Evolutionary conservation across 2,888 invertebrate genomes (phyloP), one percentile per base, ranked within the genome.

Genomic region (Timema podura): DNA sequence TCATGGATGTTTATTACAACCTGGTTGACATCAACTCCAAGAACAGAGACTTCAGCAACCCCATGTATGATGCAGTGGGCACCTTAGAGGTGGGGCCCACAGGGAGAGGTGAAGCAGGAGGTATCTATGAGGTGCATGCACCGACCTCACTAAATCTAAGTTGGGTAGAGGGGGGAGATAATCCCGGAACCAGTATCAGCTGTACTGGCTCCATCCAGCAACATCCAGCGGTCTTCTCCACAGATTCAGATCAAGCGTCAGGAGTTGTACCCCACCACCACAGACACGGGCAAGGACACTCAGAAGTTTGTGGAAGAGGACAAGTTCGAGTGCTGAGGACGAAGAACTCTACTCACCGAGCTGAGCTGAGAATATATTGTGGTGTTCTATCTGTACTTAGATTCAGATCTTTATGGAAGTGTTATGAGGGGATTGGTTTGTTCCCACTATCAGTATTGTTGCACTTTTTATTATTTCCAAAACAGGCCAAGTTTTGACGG

Each of bases 21-120:
- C 82, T 94, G 77, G 91, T 91, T 77, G 91, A 93, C 73, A 87
- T 91, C 5, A 85, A 86, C 76, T 87, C 89, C 76, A 94, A 93
- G 81, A 90, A 89, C 71, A 85, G 96, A 68, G 97, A 98, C 82
- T 98, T 98, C 85, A 92, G 94, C 78, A 98, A 98, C 84, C 98
- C 98, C 65, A 96, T 98, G 93, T 98, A 98, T 82, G 98, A 98
- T 79, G 95, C 94, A 1, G 77, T 83, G 76, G 82, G 83, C 73
- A 79, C 75, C 70, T 78, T 76, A 45, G 65, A 67, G 64, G 70
- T 64, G 10, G 65, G 69, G 66, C 65, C 16, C 45, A 57, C 68
- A 46, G 68, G 65, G 2, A 66, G 64, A 47, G 66, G 66, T 45
- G 65, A 48, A 13, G 70, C 66, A 16, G 67, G 71, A 5, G 91